These are phyloP conservation scores for Streblospio benedicti DNA, from an alignment of 1,140 invertebrate species.

Conservation along the genomic window DNA sequence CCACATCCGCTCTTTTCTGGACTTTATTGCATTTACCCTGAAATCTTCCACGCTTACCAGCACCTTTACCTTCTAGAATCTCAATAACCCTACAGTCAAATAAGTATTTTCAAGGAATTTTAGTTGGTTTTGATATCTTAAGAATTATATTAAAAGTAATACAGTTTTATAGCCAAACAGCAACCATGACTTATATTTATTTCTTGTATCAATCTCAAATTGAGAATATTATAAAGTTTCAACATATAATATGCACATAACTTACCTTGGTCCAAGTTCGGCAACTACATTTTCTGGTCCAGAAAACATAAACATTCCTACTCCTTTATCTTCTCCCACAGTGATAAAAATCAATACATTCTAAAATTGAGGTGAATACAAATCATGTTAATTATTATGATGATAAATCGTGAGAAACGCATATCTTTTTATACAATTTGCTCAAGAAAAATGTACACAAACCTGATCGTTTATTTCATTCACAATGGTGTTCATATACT, in stretches of 20 bases:
- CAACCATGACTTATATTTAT: too few relatives aligned
- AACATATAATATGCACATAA: too few relatives aligned
- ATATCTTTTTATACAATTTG: not conserved
- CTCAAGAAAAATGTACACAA: constrained; percentile 29
- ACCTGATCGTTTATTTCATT: constrained; percentile 53
- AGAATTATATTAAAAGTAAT: too few relatives aligned
- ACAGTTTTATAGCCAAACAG: too few relatives aligned
- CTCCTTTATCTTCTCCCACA: constrained; percentile 60
- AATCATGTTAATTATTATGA: not conserved
- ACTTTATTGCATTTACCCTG: constrained; percentile 56
- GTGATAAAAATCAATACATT: constrained; percentile 57
- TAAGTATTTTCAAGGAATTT: too few relatives aligned
- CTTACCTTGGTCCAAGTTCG: constrained; percentile 49
- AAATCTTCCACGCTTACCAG: constrained; percentile 52
- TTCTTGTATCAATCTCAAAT: not conserved
- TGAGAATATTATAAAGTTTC: not conserved
- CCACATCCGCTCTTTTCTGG: constrained; percentile 35
- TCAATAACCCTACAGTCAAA: constrained; percentile 52
- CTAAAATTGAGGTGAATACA: constrained; percentile 29
- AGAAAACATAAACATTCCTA: constrained; percentile 56
- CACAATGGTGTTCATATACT: constrained; percentile 61
- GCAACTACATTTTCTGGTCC: constrained; percentile 49
- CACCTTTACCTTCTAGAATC: constrained; percentile 57
- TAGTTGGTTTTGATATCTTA: too few relatives aligned
- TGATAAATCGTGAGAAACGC: not conserved